Base-by-base conservation (phyloP, 1,140 invertebrate genomes). In the Anoplophora glabripennis region DNA sequence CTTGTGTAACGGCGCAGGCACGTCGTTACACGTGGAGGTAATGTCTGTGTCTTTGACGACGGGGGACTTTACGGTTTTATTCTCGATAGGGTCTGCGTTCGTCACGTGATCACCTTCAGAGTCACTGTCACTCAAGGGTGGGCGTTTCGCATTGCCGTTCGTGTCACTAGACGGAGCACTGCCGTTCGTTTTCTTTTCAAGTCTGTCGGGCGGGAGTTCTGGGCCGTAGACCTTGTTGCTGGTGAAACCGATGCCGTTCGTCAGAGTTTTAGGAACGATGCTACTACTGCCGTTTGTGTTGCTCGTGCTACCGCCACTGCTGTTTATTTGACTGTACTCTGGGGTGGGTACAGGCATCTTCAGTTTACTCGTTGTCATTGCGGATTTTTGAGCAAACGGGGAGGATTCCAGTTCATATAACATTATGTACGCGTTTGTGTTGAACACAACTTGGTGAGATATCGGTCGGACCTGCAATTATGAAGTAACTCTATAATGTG, bases 391-490 rank as follows among this genome's bases (percentile, higher is more conserved):
- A 5, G 67, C 35, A 42, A 65, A 63, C n/a, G 75, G 70, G 12
- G 76, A 67, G 34, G 67, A 62, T 63, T 88, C 86, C 78, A 89
- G 80, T 76, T 93, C 90, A 73, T 93, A 95, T 63, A 95, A 89
- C 82, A 95, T 89, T 44, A 95, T 90, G 71, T 95, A 95, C 1
- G 92, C 89, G 74, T 93, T 91, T 11, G 89, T 89, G 65, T 83
- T 86, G 12, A 92, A 79, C 36, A 92, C 89, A 64, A 84, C 85
- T 65, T 83, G 84, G 49, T 89, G 76, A 42, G 84, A 86, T 55
- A 92, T 84, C 53, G 84, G 83, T 55, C 87, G 81, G 41, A 93
- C 90, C 81, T 86, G 80, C 60, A 61, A 41, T 4, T 53, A 59
- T 33, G 14, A 46, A 41, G 40, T 41, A 3, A 34, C 33, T n/a